A percentile compares a stretch with the other conserved stretches of the same genome.
These are phyloP conservation scores for Macaria liturata DNA, from an alignment of 2,888 invertebrate species.

Conservation along the genomic window DNA sequence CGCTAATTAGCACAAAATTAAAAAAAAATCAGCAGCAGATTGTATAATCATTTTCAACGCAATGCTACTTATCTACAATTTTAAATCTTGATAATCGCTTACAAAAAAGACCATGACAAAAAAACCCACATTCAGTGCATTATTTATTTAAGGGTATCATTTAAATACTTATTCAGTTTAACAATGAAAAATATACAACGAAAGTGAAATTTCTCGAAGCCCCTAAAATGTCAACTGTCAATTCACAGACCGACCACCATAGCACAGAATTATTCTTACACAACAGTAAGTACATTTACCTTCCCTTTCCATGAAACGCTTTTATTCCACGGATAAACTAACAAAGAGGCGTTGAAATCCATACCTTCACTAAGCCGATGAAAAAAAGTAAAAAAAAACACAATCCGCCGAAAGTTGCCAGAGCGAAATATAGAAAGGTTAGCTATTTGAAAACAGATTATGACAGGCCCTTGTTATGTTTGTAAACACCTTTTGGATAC, in stretches of 20 bases:
- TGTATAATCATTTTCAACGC: no score
- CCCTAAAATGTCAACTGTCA: slow-evolving; percentile 68
- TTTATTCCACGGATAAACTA: slow-evolving; percentile 68
- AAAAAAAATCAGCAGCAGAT: no score
- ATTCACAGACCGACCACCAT: slow-evolving; percentile 65
- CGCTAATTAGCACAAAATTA: no score
- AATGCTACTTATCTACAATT: no score
- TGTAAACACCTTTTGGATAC: slow-evolving; percentile 70
- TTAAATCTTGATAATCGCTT: no score
- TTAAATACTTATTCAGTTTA: no score
- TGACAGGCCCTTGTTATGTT: slow-evolving; percentile 81
- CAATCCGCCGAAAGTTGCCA: slow-evolving; percentile 66
- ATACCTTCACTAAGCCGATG: slow-evolving; percentile 68
- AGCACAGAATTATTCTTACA: slow-evolving; percentile 60
- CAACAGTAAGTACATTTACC: slow-evolving; percentile 60
- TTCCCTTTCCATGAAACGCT: slow-evolving; percentile 72
- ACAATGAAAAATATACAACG: slow-evolving; percentile 39
- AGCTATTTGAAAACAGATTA: slow-evolving; percentile 77
- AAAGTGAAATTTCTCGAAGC: slow-evolving; percentile 62
- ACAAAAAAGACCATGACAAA: no score
- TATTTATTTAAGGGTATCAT: no score
- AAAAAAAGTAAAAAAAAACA: slow-evolving; percentile 72
- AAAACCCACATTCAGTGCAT: no score
- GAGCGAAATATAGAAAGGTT: slow-evolving; percentile 74
- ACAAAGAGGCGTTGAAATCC: slow-evolving; percentile 80